Evolutionary conservation across 2,797 vertebrate genomes (phyloP).

Genomic region (Alfaro cultratus): DNA sequence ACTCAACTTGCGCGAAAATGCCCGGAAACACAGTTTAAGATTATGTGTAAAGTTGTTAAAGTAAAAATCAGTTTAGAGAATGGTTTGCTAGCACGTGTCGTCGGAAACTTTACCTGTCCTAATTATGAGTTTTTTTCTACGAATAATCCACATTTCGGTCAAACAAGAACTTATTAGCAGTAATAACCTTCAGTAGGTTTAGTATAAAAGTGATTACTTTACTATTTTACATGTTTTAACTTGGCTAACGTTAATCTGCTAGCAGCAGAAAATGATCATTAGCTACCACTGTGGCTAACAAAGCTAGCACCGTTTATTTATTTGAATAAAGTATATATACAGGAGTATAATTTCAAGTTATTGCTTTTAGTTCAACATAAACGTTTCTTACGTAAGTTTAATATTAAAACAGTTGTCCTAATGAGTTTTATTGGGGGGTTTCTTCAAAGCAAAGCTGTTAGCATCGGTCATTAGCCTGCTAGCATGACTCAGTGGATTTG

Average conservation of each 20-base stretch:
- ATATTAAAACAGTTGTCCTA: rapidly evolving
- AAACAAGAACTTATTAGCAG: neutral
- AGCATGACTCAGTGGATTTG: conserved; percentile 87
- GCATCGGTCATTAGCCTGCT: conserved; percentile 61
- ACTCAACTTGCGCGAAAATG: neutral
- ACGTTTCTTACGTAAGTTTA: rapidly evolving
- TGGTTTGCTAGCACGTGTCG: conserved; percentile 48
- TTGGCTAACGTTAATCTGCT: conserved; percentile 32
- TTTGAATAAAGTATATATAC: neutral
- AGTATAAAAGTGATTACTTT: neutral
- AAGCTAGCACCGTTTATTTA: neutral
- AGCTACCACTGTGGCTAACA: conserved; percentile 10
- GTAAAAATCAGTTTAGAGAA: neutral
- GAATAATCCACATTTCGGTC: neutral
- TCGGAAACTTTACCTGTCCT: conserved; percentile 34
- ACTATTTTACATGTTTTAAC: neutral
- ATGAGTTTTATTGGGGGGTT: too few relatives aligned
- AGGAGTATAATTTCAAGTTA: neutral
- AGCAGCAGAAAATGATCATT: neutral
- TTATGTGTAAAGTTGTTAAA: neutral
- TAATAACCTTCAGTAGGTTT: neutral
- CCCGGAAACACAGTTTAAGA: neutral
- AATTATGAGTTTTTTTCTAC: neutral
- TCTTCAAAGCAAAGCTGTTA: neutral
- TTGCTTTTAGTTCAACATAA: neutral